Conservation (phyloP, 2,113 vertebrate genomes). For the Protobothrops flavoviridis region DNA sequence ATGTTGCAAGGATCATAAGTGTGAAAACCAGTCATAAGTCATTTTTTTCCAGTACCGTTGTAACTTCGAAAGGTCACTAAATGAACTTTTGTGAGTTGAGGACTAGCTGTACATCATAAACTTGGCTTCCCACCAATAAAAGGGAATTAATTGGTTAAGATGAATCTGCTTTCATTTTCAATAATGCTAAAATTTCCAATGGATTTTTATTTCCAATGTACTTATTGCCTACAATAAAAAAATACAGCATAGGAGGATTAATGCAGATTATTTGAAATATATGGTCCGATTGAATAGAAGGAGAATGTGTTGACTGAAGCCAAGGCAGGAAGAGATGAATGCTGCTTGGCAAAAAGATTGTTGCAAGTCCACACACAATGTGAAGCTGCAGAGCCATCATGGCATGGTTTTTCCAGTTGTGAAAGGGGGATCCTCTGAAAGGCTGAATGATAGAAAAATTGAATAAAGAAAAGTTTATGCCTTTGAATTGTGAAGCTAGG, state of each 20-base stretch:
- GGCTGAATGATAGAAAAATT: neutral
- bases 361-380: neutral
- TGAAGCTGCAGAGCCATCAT: neutral
- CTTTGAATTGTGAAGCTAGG: neutral
- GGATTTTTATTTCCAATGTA: neutral
- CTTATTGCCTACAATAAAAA: neutral
- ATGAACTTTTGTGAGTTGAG: neutral
- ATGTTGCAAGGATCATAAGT: neutral
- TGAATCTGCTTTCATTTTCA: neutral
- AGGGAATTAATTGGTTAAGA: neutral
- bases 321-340: neutral
- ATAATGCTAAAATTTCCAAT: too few relatives aligned
- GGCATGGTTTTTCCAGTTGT: neutral
- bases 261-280: neutral
- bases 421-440: neutral
- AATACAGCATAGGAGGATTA: neutral
- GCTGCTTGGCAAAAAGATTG: neutral
- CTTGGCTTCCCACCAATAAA: neutral
- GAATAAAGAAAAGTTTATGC: neutral
- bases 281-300: neutral
- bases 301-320: neutral
- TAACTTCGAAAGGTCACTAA: neutral
- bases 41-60: neutral
- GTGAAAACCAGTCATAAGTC: neutral
- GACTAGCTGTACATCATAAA: neutral